These are phyloP conservation scores for Lophotis ruficrista DNA, from an alignment of 2,113 vertebrate genomes.

Conservation along the genomic window DNA sequence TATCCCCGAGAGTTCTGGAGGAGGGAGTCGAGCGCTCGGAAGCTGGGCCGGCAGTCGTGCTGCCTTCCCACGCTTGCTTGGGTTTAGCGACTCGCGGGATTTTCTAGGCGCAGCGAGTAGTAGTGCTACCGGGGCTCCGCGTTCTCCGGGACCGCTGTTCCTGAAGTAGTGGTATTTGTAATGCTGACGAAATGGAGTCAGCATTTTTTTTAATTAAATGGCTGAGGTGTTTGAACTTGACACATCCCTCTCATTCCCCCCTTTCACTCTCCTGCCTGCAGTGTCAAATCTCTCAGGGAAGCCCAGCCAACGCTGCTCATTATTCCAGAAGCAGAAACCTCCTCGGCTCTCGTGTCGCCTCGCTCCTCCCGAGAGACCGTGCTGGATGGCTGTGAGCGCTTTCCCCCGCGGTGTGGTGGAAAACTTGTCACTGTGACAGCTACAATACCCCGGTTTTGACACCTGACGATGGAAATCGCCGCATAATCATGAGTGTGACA, in stretches of 20 bases:
- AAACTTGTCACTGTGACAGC: conserved; percentile 13
- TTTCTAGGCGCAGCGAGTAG: neutral
- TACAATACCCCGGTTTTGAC: neutral
- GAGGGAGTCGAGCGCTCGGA: accelerated
- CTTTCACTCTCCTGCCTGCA: neutral
- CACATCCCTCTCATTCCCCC: neutral
- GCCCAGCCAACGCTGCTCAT: neutral
- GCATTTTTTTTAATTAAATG: neutral
- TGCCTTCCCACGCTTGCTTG: accelerated
- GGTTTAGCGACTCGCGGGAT: neutral
- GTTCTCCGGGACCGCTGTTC: neutral
- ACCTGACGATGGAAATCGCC: neutral
- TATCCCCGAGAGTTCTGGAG: accelerated
- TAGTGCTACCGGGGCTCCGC: neutral
- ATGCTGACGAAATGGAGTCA: conserved; percentile 8
- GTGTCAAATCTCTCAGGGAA: neutral
- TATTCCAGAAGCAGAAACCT: neutral
- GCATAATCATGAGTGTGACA: neutral
- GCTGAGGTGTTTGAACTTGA: neutral
- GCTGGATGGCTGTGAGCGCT: neutral
- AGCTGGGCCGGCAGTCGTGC: accelerated
- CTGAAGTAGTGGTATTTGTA: neutral
- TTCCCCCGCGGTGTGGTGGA: neutral
- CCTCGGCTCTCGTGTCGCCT: neutral
- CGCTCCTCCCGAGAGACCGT: neutral